A percentile compares a stretch with the other conserved stretches of the same genome.
phyloP scores from a whole-genome alignment of 1,140 invertebrate genomes.

The Lepidotrigona ventralis region DNA sequence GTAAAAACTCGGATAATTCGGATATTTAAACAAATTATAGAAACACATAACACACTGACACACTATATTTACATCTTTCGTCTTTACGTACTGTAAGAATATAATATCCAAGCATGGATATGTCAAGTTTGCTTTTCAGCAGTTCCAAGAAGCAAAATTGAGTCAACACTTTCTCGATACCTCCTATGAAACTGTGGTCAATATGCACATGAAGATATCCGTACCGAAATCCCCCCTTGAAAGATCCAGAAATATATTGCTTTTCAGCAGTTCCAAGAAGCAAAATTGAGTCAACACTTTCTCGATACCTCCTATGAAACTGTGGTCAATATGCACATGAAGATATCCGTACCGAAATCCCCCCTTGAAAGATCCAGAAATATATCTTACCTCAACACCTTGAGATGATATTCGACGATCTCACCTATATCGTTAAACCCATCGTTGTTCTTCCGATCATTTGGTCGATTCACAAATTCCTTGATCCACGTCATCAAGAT shows the following conservation, averaged over 20 bases:
- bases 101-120: conserved; percentile 67
- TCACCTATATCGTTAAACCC: conserved; percentile 1
- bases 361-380: neutral
- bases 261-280: conserved; percentile 61
- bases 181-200: conserved; percentile 55
- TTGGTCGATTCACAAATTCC: conserved; percentile 5
- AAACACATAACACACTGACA: no score
- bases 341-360: fast-evolving
- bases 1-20: no score
- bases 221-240: neutral
- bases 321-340: conserved; percentile 24
- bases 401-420: conserved; percentile 53
- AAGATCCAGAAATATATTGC: conserved; percentile 28
- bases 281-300: conserved; percentile 56
- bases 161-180: conserved; percentile 56
- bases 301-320: conserved; percentile 61
- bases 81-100: conserved; percentile 55
- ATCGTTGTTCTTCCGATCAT: neutral
- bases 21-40: no score
- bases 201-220: neutral
- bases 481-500: conserved; percentile 39
- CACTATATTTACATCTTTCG: no score
- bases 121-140: conserved; percentile 56
- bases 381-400: neutral
- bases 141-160: conserved; percentile 62